Conservation (phyloP, 2,888 invertebrate genomes). For the Amiota communis region DNA sequence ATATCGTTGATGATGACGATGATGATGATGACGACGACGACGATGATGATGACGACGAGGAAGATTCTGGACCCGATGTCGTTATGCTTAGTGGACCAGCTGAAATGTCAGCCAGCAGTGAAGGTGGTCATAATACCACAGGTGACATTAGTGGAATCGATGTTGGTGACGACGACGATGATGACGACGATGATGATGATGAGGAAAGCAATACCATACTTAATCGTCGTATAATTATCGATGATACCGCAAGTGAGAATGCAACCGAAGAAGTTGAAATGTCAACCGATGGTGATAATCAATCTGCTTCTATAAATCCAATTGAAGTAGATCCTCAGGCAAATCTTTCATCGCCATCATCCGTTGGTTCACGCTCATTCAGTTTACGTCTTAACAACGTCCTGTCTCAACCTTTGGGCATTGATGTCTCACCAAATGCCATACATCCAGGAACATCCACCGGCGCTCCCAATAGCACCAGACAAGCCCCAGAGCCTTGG, state of each 20-base stretch:
- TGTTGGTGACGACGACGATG: conserved; percentile 27
- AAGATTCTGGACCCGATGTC: conserved; percentile 42
- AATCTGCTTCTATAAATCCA: not conserved
- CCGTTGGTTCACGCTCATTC: conserved; percentile 28
- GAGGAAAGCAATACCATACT: conserved; percentile 24
- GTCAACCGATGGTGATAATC: not conserved
- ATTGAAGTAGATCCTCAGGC: conserved; percentile 37
- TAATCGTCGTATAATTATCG: conserved; percentile 8
- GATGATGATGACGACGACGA: conserved; percentile 56
- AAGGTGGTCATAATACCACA: conserved; percentile 53
- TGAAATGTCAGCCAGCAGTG: not conserved
- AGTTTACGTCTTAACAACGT: conserved; percentile 54
- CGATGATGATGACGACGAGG: conserved; percentile 46
- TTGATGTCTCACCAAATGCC: conserved; percentile 45
- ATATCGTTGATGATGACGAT: conserved; percentile 62
- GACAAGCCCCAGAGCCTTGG: conserved; percentile 34
- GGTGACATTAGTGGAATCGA: not conserved
- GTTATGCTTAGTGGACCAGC: conserved; percentile 33
- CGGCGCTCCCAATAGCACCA: not conserved
- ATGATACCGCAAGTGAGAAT: conserved; percentile 1
- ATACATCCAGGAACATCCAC: not conserved
- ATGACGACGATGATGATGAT: conserved; percentile 24
- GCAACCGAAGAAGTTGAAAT: conserved; percentile 7
- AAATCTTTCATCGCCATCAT: conserved; percentile 38
- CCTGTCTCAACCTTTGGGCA: conserved; percentile 53